Evolutionary conservation across 1,140 invertebrate genomes (phyloP), one percentile per base, ranked within the genome.

Genomic region (Anoplophora glabripennis): DNA sequence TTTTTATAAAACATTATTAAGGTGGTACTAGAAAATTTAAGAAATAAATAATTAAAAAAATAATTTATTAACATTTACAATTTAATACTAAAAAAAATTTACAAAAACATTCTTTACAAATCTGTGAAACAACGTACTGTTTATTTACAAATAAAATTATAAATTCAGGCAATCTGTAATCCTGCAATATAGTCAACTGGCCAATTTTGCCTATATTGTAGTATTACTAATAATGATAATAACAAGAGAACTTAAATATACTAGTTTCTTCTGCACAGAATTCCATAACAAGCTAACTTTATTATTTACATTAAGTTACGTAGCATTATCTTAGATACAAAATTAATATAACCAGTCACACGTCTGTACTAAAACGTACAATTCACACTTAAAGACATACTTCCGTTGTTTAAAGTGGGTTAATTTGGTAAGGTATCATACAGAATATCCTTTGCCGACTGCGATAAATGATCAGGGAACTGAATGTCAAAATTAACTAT

Each of bases 401-500:
- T 48, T 46, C 12, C 53, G 61, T 59, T 51, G 21, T 28, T 59
- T 57, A 61, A 60, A 46, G 58, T n/a, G 55, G 58, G 54, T 69
- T 82, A 86, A 74, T 87, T 86, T 61, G 93, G 93, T 78, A 98
- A 80, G 68, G 89, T 89, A 74, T 96, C 93, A 70, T 84, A 87
- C 21, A 99, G 78, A 73, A 96, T 90, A 76, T 97, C 92, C 81
- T 92, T 96, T 15, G 88, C 87, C 70, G 84, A 86, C 74, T 88
- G 82, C 59, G 87, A 82, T 61, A 99, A 78, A 57, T 82, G 83
- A 34, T 96, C 92, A 0, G 98, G 98, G 80, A 99, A 99, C 75
- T 90, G 88, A 69, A 99, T 96, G 76, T 99, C 94, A 77, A 99
- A 99, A 57, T 92, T 89, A 15, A 99, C 89, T 37, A 99, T 83